Conservation (phyloP, 1,140 invertebrate genomes). For the Geopemphigus sp. region DNA sequence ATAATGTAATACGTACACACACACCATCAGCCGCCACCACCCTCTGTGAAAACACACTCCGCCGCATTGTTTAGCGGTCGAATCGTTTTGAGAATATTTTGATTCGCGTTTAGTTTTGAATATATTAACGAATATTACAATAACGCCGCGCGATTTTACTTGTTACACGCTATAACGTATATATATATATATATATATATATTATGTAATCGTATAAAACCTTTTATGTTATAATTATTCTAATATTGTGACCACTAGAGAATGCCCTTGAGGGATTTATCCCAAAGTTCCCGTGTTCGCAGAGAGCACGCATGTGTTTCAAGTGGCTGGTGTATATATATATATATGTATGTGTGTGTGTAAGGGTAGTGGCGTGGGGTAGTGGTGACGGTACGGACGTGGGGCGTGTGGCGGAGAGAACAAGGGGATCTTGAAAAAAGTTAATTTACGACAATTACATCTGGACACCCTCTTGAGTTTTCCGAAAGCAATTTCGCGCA, state of each 20-base stretch:
- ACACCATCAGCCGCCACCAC: too few species aligned
- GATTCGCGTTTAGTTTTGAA: neutral
- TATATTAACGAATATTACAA: neutral
- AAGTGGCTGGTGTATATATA: slow-evolving; percentile 40
- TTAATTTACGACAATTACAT: slow-evolving; percentile 46
- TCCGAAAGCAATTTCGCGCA: slow-evolving; percentile 43
- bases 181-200: neutral
- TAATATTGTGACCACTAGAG: slow-evolving; percentile 16
- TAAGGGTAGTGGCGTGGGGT: neutral
- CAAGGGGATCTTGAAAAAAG: slow-evolving; percentile 42
- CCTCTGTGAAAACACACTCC: too few species aligned
- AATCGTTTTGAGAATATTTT: slow-evolving; percentile 1
- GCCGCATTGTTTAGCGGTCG: too few species aligned
- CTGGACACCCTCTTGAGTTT: slow-evolving; percentile 44
- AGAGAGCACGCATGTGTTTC: slow-evolving; percentile 34
- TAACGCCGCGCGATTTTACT: slow-evolving; percentile 10
- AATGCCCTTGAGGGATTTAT: slow-evolving; percentile 24
- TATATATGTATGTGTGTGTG: neutral
- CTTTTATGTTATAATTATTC: slow-evolving; percentile 37
- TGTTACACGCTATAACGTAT: neutral
- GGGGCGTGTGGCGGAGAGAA: too few species aligned
- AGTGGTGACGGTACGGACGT: too few species aligned
- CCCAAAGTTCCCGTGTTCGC: neutral
- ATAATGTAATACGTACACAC: too few species aligned
- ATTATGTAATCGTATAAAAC: neutral